Percentiles rank a stretch among this genome's conserved stretches.
Conservation (phyloP, 2,888 invertebrate species). For the Trissolcus japonicus region DNA sequence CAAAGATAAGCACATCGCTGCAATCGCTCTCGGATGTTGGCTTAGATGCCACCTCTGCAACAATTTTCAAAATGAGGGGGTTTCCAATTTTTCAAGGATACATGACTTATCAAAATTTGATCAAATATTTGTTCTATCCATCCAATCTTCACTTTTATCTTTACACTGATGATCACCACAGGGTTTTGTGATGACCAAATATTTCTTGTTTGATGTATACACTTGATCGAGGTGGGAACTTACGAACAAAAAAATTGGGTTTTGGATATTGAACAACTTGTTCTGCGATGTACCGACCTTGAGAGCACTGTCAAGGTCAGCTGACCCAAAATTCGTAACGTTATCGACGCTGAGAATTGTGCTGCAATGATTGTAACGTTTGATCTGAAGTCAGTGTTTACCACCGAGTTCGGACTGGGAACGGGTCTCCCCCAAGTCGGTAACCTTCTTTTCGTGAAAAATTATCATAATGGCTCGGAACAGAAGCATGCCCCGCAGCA, state of each 20-base stretch:
- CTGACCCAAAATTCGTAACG: neutral
- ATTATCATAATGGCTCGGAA: conserved; percentile 75
- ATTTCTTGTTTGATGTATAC: too few relatives aligned
- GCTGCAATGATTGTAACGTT: conserved; percentile 5
- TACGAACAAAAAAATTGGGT: too few relatives aligned
- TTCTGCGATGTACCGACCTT: neutral
- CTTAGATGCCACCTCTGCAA: conserved; percentile 5
- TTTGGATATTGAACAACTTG: too few relatives aligned
- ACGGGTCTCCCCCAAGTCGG: conserved; percentile 61
- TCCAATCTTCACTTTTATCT: too few relatives aligned
- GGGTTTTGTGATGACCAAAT: too few relatives aligned
- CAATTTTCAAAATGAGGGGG: neutral
- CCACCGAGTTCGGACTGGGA: conserved; percentile 12
- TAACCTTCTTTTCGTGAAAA: conserved; percentile 72
- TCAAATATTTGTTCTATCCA: too few relatives aligned
- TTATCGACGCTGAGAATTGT: conserved; percentile 20
- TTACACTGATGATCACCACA: too few relatives aligned
- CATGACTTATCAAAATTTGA: too few relatives aligned
- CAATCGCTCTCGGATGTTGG: neutral
- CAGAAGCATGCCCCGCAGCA: conserved; percentile 73
- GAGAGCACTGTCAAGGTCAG: conserved; percentile 32
- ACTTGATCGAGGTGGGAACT: too few relatives aligned
- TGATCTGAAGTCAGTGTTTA: conserved; percentile 13
- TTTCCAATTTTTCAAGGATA: too few relatives aligned
- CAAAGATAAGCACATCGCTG: conserved; percentile 13